Conservation (phyloP, 2,888 invertebrate genomes). For the Andrena minutula region DNA sequence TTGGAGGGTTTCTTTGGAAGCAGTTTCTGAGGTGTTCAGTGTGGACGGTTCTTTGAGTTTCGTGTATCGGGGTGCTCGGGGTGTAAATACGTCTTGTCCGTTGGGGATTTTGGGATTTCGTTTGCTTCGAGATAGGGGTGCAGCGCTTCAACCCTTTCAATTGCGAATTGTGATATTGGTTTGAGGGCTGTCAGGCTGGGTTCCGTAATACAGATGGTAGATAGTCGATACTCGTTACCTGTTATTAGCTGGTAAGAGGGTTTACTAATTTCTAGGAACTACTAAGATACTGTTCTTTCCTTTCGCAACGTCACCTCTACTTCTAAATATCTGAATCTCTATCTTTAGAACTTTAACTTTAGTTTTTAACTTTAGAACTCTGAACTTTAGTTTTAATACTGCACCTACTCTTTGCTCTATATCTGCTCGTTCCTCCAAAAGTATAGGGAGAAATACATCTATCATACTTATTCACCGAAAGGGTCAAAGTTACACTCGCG, state of each 20-base stretch:
- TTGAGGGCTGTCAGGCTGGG: neutral
- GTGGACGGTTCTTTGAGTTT: neutral
- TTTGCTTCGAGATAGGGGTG: neutral
- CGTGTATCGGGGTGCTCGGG: neutral
- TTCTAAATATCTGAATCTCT: too few relatives aligned
- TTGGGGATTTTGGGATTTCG: neutral
- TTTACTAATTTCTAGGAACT: too few relatives aligned
- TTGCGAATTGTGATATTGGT: neutral
- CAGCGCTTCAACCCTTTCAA: neutral
- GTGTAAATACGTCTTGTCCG: neutral
- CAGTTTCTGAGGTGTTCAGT: neutral
- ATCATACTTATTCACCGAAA: neutral
- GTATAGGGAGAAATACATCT: neutral
- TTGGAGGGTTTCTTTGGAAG: neutral
- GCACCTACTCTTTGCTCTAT: too few relatives aligned
- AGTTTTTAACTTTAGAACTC: too few relatives aligned
- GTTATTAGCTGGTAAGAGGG: too few relatives aligned
- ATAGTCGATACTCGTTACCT: too few relatives aligned
- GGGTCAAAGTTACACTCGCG: neutral
- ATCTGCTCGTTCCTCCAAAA: neutral
- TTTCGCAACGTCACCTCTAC: too few relatives aligned
- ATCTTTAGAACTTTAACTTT: too few relatives aligned
- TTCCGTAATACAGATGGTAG: neutral
- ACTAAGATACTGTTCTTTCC: too few relatives aligned
- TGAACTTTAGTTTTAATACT: too few relatives aligned